phyloP scores from a whole-genome alignment of 2,797 vertebrate genomes.

The Tinamus major region DNA sequence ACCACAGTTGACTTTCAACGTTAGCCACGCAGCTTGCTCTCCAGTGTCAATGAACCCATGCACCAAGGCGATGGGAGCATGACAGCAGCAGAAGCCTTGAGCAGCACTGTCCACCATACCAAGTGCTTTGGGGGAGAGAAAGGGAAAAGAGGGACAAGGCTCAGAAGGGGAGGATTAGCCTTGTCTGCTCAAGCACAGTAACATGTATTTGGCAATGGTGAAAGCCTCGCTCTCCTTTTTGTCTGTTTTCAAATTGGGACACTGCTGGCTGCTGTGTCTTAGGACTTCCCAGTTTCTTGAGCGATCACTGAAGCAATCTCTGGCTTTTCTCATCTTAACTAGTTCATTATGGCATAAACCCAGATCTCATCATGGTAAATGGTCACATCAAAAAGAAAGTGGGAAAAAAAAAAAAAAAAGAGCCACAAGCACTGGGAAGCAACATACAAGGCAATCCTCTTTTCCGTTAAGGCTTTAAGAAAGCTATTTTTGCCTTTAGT shows the following conservation, averaged over 20 bases:
- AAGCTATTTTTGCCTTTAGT: neutral
- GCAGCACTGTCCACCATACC: neutral
- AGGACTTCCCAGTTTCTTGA: neutral
- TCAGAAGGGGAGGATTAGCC: neutral
- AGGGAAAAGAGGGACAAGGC: neutral
- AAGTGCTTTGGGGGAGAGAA: neutral
- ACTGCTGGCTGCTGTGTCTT: neutral
- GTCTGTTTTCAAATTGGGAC: neutral
- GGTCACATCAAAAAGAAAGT: neutral
- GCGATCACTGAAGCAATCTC: neutral
- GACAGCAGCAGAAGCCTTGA: neutral
- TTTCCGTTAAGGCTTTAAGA: conserved; percentile 6
- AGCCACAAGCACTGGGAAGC: neutral
- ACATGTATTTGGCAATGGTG: neutral
- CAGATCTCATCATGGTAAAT: neutral
- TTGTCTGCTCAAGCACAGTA: neutral
- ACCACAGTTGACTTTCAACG: neutral
- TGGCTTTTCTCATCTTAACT: neutral
- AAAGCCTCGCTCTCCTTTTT: neutral
- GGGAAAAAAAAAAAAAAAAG: neutral
- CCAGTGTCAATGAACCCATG: neutral
- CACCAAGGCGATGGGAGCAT: neutral
- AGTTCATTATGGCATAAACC: neutral
- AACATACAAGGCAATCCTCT: neutral
- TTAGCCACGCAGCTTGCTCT: neutral